A percentile compares a stretch with the other conserved stretches of the same genome.
Evolutionary conservation across 1,140 invertebrate species (phyloP).

Genomic region (Drosophila setifemur): DNA sequence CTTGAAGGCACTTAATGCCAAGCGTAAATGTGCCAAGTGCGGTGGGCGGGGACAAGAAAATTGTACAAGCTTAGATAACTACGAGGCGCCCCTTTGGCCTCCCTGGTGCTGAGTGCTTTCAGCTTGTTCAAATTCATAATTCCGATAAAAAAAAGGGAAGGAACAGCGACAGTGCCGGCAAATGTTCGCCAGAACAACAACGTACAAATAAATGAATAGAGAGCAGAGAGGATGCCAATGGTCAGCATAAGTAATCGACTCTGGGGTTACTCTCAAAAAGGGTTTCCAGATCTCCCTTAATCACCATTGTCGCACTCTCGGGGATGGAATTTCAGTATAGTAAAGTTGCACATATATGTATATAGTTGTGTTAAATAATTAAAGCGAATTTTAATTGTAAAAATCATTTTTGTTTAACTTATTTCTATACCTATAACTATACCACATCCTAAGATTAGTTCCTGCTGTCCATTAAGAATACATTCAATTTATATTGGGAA

Average conservation of each 20-base stretch:
- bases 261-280: slow-evolving; percentile 10
- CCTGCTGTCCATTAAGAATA: too few relatives aligned
- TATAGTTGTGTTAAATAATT: too few relatives aligned
- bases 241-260: slow-evolving; percentile 4
- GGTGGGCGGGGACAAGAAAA: slow-evolving; percentile 4
- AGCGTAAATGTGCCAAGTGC: slow-evolving; percentile 41
- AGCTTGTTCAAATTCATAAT: slow-evolving; percentile 56
- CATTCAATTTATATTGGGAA: too few relatives aligned
- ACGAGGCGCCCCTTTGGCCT: background rate
- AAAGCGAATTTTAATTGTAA: too few relatives aligned
- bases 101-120: slow-evolving; percentile 2
- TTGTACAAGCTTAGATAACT: slow-evolving; percentile 23
- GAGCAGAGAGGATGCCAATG: background rate
- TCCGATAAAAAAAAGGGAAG: slow-evolving; percentile 6
- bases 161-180: slow-evolving; percentile 14
- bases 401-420: too few relatives aligned
- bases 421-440: too few relatives aligned
- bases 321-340: too few relatives aligned
- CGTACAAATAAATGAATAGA: slow-evolving; percentile 4
- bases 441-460: too few relatives aligned
- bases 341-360: too few relatives aligned
- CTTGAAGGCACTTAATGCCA: slow-evolving; percentile 68
- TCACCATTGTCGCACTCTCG: too few relatives aligned
- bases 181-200: slow-evolving; percentile 5
- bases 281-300: background rate